phyloP scores from a whole-genome alignment of 2,888 invertebrate genomes.

The Erebia epiphron region DNA sequence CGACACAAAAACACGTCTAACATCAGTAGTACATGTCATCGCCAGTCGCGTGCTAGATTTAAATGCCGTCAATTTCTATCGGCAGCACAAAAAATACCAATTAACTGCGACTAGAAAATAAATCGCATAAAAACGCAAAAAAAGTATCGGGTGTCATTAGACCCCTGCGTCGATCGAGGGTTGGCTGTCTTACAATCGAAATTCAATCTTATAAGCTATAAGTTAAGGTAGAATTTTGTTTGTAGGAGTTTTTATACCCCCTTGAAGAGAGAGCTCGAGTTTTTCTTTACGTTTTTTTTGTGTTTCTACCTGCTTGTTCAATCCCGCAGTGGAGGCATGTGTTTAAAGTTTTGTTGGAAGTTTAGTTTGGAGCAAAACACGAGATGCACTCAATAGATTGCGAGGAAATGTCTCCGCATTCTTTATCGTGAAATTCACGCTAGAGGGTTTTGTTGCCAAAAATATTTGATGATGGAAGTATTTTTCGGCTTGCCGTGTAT shows the following conservation, averaged over 20 bases:
- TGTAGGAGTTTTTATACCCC: conserved; percentile 44
- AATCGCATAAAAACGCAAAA: conserved; percentile 43
- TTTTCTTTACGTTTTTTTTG: conserved; percentile 58
- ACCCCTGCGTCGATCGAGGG: conserved; percentile 60
- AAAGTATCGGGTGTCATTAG: conserved; percentile 69
- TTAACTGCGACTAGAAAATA: conserved; percentile 64
- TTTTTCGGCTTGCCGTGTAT: conserved; percentile 1
- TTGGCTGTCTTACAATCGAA: conserved; percentile 21
- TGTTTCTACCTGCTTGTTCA: conserved; percentile 61
- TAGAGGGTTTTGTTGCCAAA: conserved; percentile 28
- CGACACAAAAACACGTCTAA: too few species aligned
- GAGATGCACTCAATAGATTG: conserved; percentile 37
- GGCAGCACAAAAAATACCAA: conserved; percentile 56
- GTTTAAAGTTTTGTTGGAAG: conserved; percentile 37
- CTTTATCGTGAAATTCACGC: conserved; percentile 27
- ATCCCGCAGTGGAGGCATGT: conserved; percentile 44
- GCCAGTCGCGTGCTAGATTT: conserved; percentile 33
- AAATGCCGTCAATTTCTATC: conserved; percentile 38
- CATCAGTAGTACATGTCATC: background rate
- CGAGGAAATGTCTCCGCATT: conserved; percentile 28
- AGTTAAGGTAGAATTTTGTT: conserved; percentile 42
- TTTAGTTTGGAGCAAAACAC: conserved; percentile 30
- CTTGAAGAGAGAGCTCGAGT: conserved; percentile 48
- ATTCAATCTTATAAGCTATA: conserved; percentile 26
- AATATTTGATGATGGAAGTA: conserved; percentile 13